Evolutionary conservation across 92 coral and sea anemone genomes (phyloP).

Genomic region (Virgularia gustaviana): DNA sequence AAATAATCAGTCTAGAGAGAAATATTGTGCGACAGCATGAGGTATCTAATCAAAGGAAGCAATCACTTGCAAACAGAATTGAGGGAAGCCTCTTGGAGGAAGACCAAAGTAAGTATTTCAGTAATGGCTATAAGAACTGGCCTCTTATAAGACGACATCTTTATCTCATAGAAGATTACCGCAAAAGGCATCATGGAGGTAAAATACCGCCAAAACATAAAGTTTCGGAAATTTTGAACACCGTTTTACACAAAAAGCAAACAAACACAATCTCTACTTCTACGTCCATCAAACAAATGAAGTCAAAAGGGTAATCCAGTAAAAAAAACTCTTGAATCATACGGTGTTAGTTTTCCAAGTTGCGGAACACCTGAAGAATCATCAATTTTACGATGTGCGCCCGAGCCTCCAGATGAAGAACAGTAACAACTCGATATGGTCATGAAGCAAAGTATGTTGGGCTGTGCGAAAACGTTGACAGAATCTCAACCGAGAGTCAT

Average conservation of each 20-base stretch:
- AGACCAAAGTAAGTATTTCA: conserved; percentile 30
- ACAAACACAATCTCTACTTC: conserved; percentile 14
- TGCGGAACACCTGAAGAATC: background rate
- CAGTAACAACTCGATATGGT: background rate
- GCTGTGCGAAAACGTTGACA: background rate
- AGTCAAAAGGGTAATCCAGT: conserved; percentile 42
- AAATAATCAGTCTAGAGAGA: conserved; percentile 38
- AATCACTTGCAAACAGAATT: conserved; percentile 40
- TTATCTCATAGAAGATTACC: conserved; percentile 6
- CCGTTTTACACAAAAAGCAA: too few relatives aligned
- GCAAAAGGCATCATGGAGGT: conserved; percentile 7
- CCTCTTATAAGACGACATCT: conserved; percentile 19
- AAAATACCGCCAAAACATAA: conserved; percentile 43
- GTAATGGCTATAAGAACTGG: conserved; percentile 10
- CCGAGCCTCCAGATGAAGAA: too few relatives aligned
- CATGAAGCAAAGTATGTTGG: background rate
- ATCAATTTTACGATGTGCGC: too few relatives aligned
- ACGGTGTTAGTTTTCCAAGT: conserved; percentile 41
- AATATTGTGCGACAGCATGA: conserved; percentile 27
- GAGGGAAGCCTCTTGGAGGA: conserved; percentile 35
- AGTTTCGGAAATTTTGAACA: conserved; percentile 26
- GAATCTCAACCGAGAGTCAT: background rate
- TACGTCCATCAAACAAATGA: conserved; percentile 24
- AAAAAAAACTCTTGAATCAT: conserved; percentile 36
- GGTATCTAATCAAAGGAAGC: conserved; percentile 11